These are phyloP conservation scores for Malurus elegans DNA, from an alignment of 2,113 vertebrate species.

Conservation along the genomic window DNA sequence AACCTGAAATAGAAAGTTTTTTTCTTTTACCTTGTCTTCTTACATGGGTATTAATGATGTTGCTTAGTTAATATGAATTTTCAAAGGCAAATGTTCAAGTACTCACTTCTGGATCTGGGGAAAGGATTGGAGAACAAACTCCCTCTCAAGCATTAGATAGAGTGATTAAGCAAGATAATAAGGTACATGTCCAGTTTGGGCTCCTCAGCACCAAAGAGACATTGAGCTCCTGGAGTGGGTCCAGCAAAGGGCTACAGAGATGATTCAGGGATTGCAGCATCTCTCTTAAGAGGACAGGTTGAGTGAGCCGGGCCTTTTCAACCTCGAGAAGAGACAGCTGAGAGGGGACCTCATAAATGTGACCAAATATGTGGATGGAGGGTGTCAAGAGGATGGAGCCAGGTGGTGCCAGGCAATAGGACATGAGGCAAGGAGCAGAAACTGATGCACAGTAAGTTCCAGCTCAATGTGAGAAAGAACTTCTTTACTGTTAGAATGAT, in stretches of 20 bases:
- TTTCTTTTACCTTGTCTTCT: neutral
- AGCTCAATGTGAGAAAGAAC: neutral
- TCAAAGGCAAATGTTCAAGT: neutral
- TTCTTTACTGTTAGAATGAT: neutral
- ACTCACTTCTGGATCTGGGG: neutral
- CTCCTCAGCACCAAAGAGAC: neutral
- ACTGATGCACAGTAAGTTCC: neutral
- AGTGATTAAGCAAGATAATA: neutral
- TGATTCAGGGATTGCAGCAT: neutral
- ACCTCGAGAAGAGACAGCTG: fast-evolving
- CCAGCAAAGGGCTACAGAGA: neutral
- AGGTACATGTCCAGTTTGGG: neutral
- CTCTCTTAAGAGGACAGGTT: neutral
- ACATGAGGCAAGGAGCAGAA: neutral
- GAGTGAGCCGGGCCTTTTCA: neutral
- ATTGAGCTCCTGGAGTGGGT: neutral
- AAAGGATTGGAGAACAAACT: neutral
- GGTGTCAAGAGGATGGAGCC: neutral
- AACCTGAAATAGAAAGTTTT: neutral
- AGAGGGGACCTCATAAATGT: neutral
- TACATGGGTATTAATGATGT: neutral
- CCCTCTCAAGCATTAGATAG: neutral
- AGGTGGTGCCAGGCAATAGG: neutral
- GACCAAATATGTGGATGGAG: neutral
- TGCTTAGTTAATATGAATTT: neutral